Conservation (phyloP, 2,888 invertebrate species). For the Lepetodrilus schrolli region DNA sequence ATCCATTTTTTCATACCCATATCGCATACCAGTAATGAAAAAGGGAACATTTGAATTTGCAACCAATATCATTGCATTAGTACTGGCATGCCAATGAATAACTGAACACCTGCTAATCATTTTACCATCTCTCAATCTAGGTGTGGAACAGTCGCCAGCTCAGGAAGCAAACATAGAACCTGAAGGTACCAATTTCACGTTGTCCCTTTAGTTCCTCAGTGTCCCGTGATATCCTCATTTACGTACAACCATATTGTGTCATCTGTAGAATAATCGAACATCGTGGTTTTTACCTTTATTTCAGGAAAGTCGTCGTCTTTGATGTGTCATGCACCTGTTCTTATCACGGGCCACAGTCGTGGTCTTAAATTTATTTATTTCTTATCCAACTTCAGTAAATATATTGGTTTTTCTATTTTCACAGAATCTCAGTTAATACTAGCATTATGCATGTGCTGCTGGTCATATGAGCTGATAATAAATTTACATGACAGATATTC, state of each 20-base stretch:
- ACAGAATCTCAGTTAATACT: too few species aligned
- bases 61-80: too few species aligned
- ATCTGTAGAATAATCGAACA: conserved; percentile 19
- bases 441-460: conserved; percentile 4
- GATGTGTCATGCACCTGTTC: not conserved
- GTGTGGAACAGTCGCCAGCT: not conserved
- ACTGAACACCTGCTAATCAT: not conserved
- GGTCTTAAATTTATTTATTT: conserved; percentile 6
- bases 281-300: conserved; percentile 16
- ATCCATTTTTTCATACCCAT: too few species aligned
- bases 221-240: not conserved
- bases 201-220: conserved; percentile 22
- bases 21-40: too few species aligned
- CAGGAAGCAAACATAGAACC: not conserved
- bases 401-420: too few species aligned
- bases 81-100: too few species aligned
- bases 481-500: too few species aligned
- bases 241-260: conserved; percentile 9
- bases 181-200: conserved; percentile 2
- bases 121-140: conserved; percentile 8
- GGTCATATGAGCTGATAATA: conserved; percentile 25
- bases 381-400: too few species aligned
- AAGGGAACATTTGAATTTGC: too few species aligned
- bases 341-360: not conserved
- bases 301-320: not conserved